Percentiles rank a stretch among this genome's conserved stretches.
Conservation (phyloP, 37 sponge, comb jelly and placozoan species). For the Lycopodina hypogea region DNA sequence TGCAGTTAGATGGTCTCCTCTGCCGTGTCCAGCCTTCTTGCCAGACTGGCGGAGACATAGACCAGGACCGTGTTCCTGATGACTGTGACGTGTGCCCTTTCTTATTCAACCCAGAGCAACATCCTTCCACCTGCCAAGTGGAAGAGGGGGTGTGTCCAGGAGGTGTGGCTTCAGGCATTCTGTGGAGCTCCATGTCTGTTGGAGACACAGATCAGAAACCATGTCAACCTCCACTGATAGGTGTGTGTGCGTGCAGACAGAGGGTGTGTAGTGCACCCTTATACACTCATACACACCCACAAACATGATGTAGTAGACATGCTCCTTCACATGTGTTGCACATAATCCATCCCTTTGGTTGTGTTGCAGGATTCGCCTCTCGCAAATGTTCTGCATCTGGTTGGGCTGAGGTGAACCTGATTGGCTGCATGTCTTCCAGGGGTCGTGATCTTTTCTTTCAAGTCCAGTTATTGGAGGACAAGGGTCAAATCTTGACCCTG, state of each 20-base stretch:
- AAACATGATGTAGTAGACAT: too few species aligned
- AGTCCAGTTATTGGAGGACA: not conserved
- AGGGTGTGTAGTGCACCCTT: too few species aligned
- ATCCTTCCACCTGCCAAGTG: not conserved
- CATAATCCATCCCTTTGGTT: too few species aligned
- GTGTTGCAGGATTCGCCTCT: slow-evolving; percentile 18
- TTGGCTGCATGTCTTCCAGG: slow-evolving; percentile 15
- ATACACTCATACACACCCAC: not conserved
- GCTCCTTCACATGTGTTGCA: too few species aligned
- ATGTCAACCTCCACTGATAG: slow-evolving; percentile 31
- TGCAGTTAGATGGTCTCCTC: slow-evolving; percentile 9
- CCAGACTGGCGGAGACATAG: slow-evolving; percentile 7
- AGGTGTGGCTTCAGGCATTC: slow-evolving; percentile 16
- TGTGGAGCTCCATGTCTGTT: slow-evolving; percentile 28
- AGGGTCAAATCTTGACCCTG: not conserved
- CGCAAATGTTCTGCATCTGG: slow-evolving; percentile 7
- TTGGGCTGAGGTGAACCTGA: slow-evolving; percentile 26
- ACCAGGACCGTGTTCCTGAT: slow-evolving; percentile 41
- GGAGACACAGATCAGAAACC: not conserved
- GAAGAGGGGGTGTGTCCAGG: slow-evolving; percentile 20
- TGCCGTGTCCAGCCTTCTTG: slow-evolving; percentile 2
- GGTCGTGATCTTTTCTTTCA: slow-evolving; percentile 13
- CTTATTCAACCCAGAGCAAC: slow-evolving; percentile 41
- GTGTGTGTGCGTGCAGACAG: too few species aligned
- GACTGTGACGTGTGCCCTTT: slow-evolving; percentile 53